These are phyloP conservation scores for Cromileptes altivelis DNA, from an alignment of 2,113 vertebrate species.

Conservation along the genomic window DNA sequence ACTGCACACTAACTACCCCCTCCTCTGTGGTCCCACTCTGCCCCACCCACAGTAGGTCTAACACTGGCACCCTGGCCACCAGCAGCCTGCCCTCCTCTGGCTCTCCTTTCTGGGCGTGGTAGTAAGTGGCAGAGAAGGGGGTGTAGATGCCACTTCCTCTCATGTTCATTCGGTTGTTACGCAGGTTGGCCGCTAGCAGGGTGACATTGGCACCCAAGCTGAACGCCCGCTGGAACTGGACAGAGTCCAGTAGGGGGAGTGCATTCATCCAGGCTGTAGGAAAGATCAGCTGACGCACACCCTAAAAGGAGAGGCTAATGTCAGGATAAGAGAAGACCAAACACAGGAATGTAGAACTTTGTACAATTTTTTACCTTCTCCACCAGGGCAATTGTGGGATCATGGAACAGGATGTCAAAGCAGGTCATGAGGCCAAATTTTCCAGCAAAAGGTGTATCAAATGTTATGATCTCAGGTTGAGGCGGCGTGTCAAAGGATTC, in stretches of 20 bases:
- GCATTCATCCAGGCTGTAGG: slow-evolving; percentile 97
- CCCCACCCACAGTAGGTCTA: slow-evolving; percentile 43
- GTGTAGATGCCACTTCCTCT: slow-evolving; percentile 92
- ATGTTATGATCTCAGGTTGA: slow-evolving; percentile 81
- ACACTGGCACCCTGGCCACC: slow-evolving; percentile 85
- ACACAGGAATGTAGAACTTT: neutral
- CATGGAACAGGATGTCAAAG: slow-evolving; percentile 94
- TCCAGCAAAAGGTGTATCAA: slow-evolving; percentile 94
- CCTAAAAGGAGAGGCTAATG: slow-evolving; percentile 28
- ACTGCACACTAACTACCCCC: no score
- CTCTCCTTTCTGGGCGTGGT: slow-evolving; percentile 86
- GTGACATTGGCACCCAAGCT: slow-evolving; percentile 88
- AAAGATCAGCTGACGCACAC: slow-evolving; percentile 89
- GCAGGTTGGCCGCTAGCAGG: slow-evolving; percentile 91
- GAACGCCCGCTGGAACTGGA: slow-evolving; percentile 92
- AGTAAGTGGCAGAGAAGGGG: slow-evolving; percentile 86
- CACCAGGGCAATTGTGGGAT: slow-evolving; percentile 87
- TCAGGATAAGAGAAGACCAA: neutral
- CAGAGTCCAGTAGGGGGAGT: slow-evolving; percentile 90
- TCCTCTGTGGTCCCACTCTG: neutral
- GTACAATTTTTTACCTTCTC: slow-evolving; percentile 65
- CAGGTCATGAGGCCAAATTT: slow-evolving; percentile 93
- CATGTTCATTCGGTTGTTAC: slow-evolving; percentile 67
- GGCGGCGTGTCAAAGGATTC: slow-evolving; percentile 85
- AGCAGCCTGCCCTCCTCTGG: slow-evolving; percentile 86